Conservation (phyloP, 1,140 invertebrate genomes). For the Anagrus nilaparvatae region DNA sequence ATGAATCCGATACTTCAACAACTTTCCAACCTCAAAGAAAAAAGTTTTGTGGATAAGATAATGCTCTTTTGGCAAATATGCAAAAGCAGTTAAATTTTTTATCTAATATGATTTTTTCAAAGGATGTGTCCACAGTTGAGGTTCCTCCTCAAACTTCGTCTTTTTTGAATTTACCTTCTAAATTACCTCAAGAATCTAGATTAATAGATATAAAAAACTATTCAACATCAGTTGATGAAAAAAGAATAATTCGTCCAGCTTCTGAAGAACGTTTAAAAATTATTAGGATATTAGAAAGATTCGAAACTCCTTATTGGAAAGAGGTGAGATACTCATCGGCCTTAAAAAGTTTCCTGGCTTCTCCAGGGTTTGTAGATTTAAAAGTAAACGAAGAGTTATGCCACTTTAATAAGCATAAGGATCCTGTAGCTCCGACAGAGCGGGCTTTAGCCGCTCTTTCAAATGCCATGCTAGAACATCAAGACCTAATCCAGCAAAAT, state of each 20-base stretch:
- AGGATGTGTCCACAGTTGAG: too few species aligned
- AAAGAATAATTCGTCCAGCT: background rate
- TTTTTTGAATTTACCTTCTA: too few species aligned
- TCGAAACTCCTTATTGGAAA: constrained; percentile 6
- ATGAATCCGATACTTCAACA: too few species aligned
- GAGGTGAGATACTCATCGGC: constrained; percentile 11
- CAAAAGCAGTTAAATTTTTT: too few species aligned
- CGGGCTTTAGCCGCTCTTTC: constrained; percentile 17
- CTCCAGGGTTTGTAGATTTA: constrained; percentile 18
- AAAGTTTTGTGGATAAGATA: too few species aligned
- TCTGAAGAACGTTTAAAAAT: background rate
- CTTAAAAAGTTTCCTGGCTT: constrained; percentile 12
- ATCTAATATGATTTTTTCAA: too few species aligned
- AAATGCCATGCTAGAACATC: constrained; percentile 15
- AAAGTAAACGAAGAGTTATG: constrained; percentile 21
- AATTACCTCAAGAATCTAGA: too few species aligned
- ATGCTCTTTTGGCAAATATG: too few species aligned
- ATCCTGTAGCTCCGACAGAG: constrained; percentile 14
- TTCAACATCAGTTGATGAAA: background rate
- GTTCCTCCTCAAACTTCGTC: too few species aligned
- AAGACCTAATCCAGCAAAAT: background rate
- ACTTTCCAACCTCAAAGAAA: background rate
- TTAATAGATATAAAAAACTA: too few species aligned
- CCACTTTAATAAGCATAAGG: constrained; percentile 13
- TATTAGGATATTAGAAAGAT: background rate